Evolutionary conservation across 2,797 vertebrate genomes (phyloP).

Genomic region (Myioborus melanocephalus): DNA sequence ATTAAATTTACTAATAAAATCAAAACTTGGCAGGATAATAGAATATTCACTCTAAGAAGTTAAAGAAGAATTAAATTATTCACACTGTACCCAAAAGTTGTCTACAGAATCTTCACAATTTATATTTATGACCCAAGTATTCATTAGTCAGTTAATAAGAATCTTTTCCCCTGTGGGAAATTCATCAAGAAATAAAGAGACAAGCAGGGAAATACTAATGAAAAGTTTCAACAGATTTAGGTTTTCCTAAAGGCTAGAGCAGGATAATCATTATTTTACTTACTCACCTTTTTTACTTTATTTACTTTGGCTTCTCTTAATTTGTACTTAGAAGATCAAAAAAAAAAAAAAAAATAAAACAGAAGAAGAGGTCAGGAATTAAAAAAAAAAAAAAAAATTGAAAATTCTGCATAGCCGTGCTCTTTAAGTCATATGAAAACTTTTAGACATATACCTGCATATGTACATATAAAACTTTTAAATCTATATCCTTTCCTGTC

Average conservation of each 20-base stretch:
- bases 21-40: neutral
- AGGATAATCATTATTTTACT: conserved; percentile 3
- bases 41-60: conserved; percentile 4
- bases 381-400: too few species aligned
- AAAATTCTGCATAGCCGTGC: neutral
- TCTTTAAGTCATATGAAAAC: neutral
- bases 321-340: neutral
- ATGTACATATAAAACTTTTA: neutral
- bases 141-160: conserved; percentile 52
- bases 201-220: neutral
- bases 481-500: neutral
- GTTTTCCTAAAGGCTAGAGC: conserved; percentile 17
- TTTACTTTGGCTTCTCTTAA: neutral
- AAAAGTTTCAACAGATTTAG: conserved; percentile 16
- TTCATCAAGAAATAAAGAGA: conserved; percentile 5
- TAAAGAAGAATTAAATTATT: conserved; percentile 52
- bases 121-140: conserved; percentile 39
- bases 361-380: neutral
- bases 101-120: conserved; percentile 32
- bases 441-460: neutral
- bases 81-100: neutral
- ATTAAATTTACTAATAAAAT: conserved; percentile 29
- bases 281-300: neutral
- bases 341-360: neutral
- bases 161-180: neutral